phyloP scores from a whole-genome alignment of 2,888 invertebrate species.

The Drosophila greeni region DNA sequence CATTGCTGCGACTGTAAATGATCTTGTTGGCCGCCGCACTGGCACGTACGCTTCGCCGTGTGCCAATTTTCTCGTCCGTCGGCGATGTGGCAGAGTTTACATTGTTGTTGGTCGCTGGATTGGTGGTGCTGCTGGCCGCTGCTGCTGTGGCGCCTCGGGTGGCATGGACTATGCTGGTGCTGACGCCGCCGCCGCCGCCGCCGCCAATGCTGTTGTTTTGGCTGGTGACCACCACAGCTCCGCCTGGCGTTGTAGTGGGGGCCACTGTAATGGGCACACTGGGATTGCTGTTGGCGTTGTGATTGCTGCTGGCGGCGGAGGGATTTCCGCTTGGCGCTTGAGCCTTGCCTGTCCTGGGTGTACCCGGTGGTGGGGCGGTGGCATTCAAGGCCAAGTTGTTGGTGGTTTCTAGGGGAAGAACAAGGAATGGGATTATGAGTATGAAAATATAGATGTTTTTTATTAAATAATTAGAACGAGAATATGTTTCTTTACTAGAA shows the following conservation, averaged over 20 bases:
- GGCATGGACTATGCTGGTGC: slow-evolving; percentile 59
- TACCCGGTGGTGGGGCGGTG: slow-evolving; percentile 25
- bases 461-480: neutral
- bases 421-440: neutral
- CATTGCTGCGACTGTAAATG: slow-evolving; percentile 75
- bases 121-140: slow-evolving; percentile 38
- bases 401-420: slow-evolving; percentile 35
- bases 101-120: slow-evolving; percentile 39
- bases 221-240: slow-evolving; percentile 19
- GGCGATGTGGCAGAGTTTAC: slow-evolving; percentile 53
- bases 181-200: slow-evolving; percentile 29
- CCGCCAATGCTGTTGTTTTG: slow-evolving; percentile 21
- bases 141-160: slow-evolving; percentile 68
- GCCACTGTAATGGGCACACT: slow-evolving; percentile 17
- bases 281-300: slow-evolving; percentile 28
- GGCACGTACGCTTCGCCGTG: slow-evolving; percentile 81
- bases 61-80: slow-evolving; percentile 80
- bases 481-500: too few relatives aligned
- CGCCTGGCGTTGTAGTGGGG: slow-evolving; percentile 24
- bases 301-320: slow-evolving; percentile 32
- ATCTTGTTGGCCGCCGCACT: slow-evolving; percentile 78
- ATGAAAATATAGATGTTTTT: neutral
- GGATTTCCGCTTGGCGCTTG: slow-evolving; percentile 29
- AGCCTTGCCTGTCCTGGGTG: slow-evolving; percentile 44
- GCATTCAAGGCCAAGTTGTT: slow-evolving; percentile 29